These are phyloP conservation scores for Bombus waltoni DNA, from an alignment of 1,140 invertebrate species.

Conservation along the genomic window DNA sequence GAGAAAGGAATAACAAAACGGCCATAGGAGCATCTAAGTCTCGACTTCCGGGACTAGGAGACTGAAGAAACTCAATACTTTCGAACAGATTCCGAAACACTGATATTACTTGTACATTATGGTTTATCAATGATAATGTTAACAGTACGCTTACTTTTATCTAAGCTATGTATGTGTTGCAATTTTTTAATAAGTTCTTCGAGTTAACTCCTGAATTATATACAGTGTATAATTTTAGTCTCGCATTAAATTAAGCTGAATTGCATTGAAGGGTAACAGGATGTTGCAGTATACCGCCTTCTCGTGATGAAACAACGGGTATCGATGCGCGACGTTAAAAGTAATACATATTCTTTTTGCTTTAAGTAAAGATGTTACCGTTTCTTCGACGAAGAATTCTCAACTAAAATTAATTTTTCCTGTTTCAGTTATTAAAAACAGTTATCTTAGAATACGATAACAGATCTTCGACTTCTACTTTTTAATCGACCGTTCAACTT, in stretches of 20 bases:
- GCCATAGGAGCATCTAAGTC: conserved; percentile 3
- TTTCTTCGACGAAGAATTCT: neutral
- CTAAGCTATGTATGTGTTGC: neutral
- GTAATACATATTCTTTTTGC: neutral
- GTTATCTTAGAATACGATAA: neutral
- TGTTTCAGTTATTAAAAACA: neutral
- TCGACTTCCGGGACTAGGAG: conserved; percentile 39
- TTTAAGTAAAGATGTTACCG: neutral
- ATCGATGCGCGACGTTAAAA: neutral
- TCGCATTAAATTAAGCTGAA: neutral
- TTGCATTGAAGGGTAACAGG: conserved; percentile 29
- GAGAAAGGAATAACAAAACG: neutral
- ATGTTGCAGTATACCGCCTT: conserved; percentile 36
- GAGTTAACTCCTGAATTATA: conserved; percentile 38
- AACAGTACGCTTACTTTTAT: too few species aligned
- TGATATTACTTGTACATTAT: neutral
- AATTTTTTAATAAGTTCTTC: neutral
- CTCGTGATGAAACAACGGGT: conserved; percentile 5
- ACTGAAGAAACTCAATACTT: conserved; percentile 13
- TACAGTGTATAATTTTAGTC: conserved; percentile 44
- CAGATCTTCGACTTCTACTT: neutral
- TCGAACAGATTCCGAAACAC: neutral
- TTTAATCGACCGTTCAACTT: neutral
- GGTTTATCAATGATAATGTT: too few species aligned
- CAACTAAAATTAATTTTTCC: neutral